A percentile compares a stretch with the other conserved stretches of the same genome.
Evolutionary conservation across 2,888 invertebrate species (phyloP).

Genomic region (Isoperla grammatica): DNA sequence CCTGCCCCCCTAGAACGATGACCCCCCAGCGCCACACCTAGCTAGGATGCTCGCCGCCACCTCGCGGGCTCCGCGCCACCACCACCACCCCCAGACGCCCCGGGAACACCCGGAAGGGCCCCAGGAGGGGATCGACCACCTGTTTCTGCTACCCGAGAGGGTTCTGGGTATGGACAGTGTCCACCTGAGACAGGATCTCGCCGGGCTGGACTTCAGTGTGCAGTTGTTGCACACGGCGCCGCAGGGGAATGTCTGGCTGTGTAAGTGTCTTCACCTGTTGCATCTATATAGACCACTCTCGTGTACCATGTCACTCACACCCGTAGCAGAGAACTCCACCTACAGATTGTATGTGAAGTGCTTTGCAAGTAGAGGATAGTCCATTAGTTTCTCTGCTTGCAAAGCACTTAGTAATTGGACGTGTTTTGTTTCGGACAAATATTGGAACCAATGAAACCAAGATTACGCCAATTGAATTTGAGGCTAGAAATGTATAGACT

Average conservation of each 20-base stretch:
- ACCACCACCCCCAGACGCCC: conserved; percentile 26
- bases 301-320: too few species aligned
- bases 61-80: conserved; percentile 8
- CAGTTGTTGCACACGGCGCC: conserved; percentile 51
- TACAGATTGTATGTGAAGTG: too few species aligned
- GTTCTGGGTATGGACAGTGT: conserved; percentile 51
- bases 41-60: conserved; percentile 21
- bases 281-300: too few species aligned
- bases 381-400: too few species aligned
- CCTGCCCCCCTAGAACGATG: neutral
- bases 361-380: too few species aligned
- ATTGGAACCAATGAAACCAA: too few species aligned
- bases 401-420: too few species aligned
- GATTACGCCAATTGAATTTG: too few species aligned
- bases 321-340: too few species aligned
- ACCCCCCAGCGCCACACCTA: neutral
- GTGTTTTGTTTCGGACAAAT: too few species aligned
- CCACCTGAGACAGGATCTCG: conserved; percentile 50
- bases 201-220: conserved; percentile 50
- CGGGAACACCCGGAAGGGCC: conserved; percentile 39
- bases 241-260: conserved; percentile 54
- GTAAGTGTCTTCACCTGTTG: conserved; percentile 41
- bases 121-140: conserved; percentile 51
- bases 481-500: too few species aligned
- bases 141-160: conserved; percentile 50